phyloP scores from a whole-genome alignment of 92 coral and sea anemone species.

The Actinostola sp. region DNA sequence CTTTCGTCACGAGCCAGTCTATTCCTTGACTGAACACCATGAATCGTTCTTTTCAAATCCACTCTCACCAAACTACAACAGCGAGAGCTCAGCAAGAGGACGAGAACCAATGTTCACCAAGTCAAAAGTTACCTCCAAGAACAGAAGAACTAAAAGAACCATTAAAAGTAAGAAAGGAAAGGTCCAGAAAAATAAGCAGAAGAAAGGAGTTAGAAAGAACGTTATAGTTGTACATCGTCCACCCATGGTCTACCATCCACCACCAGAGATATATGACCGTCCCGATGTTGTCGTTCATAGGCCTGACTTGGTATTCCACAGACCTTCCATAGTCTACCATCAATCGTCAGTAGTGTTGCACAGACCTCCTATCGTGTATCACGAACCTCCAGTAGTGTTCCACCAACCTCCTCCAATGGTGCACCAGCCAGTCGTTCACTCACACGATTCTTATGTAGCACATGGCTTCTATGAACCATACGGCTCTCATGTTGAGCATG shows the following conservation, averaged over 20 bases:
- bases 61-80: constrained; percentile 11
- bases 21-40: constrained; percentile 47
- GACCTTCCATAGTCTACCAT: constrained; percentile 92
- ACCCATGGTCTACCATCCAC: constrained; percentile 94
- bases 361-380: constrained; percentile 91
- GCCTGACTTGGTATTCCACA: constrained; percentile 91
- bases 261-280: constrained; percentile 96
- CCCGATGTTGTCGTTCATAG: constrained; percentile 90
- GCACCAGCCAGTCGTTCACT: constrained; percentile 77
- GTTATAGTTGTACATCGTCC: constrained; percentile 88
- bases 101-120: constrained; percentile 50
- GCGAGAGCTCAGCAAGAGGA: constrained; percentile 18
- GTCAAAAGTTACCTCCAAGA: constrained; percentile 47
- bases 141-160: constrained; percentile 1
- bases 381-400: constrained; percentile 92
- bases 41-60: constrained; percentile 54
- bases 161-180: constrained; percentile 5
- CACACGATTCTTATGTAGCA: constrained; percentile 79
- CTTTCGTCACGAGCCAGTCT: constrained; percentile 46
- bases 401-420: constrained; percentile 97
- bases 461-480: constrained; percentile 82
- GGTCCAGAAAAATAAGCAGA: not conserved
- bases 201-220: constrained; percentile 78
- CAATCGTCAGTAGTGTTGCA: constrained; percentile 96
- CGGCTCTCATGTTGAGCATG: constrained; percentile 68